These are phyloP conservation scores for Phylloscopus trochilus DNA, from an alignment of 2,113 vertebrate genomes.

Conservation along the genomic window DNA sequence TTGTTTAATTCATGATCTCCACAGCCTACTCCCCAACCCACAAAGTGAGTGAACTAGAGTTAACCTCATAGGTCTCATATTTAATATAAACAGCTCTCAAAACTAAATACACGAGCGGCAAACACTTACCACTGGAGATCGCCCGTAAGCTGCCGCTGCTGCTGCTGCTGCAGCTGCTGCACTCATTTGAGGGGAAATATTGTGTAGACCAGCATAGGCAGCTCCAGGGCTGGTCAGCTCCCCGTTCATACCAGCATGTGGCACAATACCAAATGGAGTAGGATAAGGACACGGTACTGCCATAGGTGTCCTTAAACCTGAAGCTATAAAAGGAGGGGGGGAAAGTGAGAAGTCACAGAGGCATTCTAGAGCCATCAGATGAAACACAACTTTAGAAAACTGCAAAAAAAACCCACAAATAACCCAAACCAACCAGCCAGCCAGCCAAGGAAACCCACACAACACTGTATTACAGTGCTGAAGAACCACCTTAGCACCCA, in stretches of 20 bases:
- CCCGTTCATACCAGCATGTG: constrained; percentile 83
- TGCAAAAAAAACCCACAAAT: not conserved
- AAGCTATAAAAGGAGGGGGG: constrained; percentile 32
- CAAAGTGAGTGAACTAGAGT: not conserved
- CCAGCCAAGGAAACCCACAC: not conserved
- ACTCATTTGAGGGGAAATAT: constrained; percentile 85
- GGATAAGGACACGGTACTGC: constrained; percentile 85
- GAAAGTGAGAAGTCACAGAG: not conserved
- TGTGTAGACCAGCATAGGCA: constrained; percentile 81
- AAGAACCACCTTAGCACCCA: not conserved
- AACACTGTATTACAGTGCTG: not conserved
- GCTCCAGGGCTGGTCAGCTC: constrained; percentile 83
- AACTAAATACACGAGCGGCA: accelerated
- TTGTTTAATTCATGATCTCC: not conserved
- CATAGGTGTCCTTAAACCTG: constrained; percentile 83
- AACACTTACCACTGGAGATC: constrained; percentile 81
- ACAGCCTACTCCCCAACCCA: not conserved
- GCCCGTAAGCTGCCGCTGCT: constrained; percentile 76
- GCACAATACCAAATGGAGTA: constrained; percentile 80
- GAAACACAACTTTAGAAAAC: not conserved
- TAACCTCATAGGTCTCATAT: not conserved
- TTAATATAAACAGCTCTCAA: not conserved
- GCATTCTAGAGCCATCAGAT: not conserved
- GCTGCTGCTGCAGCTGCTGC: constrained; percentile 76
- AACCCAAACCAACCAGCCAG: not conserved